Percentiles rank a stretch among this genome's conserved stretches.
phyloP scores from a whole-genome alignment of 2,113 vertebrate genomes.

The Pyrgilauda ruficollis region DNA sequence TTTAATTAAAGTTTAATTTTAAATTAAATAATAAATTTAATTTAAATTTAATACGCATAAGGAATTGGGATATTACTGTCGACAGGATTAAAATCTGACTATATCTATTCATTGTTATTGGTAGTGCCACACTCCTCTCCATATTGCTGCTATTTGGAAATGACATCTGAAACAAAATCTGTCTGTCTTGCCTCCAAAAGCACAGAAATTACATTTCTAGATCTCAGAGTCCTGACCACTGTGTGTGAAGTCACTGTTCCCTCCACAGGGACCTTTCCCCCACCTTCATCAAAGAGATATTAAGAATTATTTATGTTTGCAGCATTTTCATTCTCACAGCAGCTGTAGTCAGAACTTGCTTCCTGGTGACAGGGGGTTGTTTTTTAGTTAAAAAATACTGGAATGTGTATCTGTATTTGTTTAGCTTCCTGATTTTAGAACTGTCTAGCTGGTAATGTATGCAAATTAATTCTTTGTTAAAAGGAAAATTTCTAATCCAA shows the following conservation, averaged over 20 bases:
- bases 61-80: neutral
- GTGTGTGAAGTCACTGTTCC: neutral
- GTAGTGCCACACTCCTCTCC: neutral
- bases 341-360: neutral
- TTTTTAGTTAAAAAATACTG: neutral
- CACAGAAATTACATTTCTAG: neutral
- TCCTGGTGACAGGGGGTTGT: neutral
- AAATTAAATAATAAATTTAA: no score
- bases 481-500: conserved; percentile 41
- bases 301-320: neutral
- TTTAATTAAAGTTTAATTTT: neutral
- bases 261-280: neutral
- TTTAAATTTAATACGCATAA: neutral
- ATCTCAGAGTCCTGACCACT: neutral
- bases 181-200: neutral
- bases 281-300: neutral
- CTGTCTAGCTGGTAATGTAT: neutral
- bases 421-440: neutral
- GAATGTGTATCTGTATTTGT: neutral
- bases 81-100: neutral
- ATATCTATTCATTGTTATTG: neutral
- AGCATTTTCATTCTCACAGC: neutral
- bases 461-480: conserved; percentile 55
- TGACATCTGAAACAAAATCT: neutral
- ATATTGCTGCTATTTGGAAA: neutral